phyloP scores from a whole-genome alignment of 1,140 invertebrate species.

The Holcopasites calliopsidis region DNA sequence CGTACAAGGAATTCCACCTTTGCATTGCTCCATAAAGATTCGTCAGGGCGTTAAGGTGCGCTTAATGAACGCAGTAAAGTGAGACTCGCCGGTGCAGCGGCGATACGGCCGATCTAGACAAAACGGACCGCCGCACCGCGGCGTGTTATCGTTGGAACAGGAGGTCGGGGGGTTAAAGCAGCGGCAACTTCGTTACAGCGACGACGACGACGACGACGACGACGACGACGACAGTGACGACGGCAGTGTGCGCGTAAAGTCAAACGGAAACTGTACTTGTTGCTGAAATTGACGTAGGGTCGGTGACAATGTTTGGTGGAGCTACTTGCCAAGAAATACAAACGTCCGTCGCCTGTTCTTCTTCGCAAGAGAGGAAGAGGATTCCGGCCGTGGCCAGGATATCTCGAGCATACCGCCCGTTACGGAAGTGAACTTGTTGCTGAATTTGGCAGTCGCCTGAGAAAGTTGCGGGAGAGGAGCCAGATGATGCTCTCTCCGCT shows the following conservation, averaged over 20 bases:
- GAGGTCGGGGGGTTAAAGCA: not conserved
- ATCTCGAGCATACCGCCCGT: not conserved
- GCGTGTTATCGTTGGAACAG: not conserved
- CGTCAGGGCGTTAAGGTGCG: not conserved
- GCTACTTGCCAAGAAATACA: slow-evolving; percentile 41
- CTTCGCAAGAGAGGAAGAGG: not conserved
- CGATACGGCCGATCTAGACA: not conserved
- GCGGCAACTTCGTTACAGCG: too few species aligned
- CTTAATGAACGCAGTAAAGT: not conserved
- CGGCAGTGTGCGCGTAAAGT: not conserved
- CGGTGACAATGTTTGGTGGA: slow-evolving; percentile 36
- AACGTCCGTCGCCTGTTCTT: not conserved
- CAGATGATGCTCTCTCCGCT: too few species aligned
- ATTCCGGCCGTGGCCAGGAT: not conserved
- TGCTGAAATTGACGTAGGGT: slow-evolving; percentile 35
- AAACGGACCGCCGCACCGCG: not conserved
- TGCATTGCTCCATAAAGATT: not conserved
- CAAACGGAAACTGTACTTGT: slow-evolving; percentile 30
- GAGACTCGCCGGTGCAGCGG: not conserved
- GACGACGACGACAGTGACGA: too few species aligned
- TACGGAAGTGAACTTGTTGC: slow-evolving; percentile 42
- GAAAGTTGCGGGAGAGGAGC: slow-evolving; percentile 11
- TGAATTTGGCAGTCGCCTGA: slow-evolving; percentile 36
- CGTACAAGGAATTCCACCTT: too few species aligned
- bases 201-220: not conserved